Percentiles rank a stretch among this genome's conserved stretches.
phyloP scores from a whole-genome alignment of 2,113 vertebrate genomes.

The Talpa occidentalis region DNA sequence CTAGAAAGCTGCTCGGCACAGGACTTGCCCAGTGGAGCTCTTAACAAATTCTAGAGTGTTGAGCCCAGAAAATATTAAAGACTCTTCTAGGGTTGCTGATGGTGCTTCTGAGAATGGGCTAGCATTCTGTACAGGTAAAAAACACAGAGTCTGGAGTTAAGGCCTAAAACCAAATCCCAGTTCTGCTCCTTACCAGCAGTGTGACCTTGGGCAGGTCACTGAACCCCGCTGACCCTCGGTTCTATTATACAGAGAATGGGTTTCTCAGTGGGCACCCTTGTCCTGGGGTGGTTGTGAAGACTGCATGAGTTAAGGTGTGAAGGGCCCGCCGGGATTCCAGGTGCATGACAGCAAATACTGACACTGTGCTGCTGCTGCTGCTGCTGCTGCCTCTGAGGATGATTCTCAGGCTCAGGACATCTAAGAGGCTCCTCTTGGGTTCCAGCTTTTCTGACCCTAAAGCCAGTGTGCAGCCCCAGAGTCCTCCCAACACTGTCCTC shows the following conservation, averaged over 20 bases:
- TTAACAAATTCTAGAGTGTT: too few species aligned
- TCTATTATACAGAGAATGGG: neutral
- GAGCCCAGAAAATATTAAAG: neutral
- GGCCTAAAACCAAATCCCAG: neutral
- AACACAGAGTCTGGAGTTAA: neutral
- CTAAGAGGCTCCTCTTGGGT: neutral
- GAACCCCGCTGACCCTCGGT: neutral
- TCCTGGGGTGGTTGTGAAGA: neutral
- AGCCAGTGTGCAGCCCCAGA: neutral
- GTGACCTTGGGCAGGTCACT: neutral
- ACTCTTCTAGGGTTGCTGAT: too few species aligned
- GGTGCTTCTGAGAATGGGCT: neutral
- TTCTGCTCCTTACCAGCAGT: neutral
- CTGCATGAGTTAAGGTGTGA: neutral
- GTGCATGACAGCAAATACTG: neutral
- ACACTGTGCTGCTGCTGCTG: neutral
- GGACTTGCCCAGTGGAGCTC: neutral
- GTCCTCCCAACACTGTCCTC: neutral
- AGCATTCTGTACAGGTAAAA: neutral
- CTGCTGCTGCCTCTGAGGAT: neutral
- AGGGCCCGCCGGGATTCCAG: neutral
- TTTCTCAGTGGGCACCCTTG: neutral
- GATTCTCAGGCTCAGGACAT: neutral
- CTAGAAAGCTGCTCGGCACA: neutral
- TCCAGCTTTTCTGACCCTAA: neutral